Conservation (phyloP, 1,140 invertebrate species). For the Glossosoma conforme region DNA sequence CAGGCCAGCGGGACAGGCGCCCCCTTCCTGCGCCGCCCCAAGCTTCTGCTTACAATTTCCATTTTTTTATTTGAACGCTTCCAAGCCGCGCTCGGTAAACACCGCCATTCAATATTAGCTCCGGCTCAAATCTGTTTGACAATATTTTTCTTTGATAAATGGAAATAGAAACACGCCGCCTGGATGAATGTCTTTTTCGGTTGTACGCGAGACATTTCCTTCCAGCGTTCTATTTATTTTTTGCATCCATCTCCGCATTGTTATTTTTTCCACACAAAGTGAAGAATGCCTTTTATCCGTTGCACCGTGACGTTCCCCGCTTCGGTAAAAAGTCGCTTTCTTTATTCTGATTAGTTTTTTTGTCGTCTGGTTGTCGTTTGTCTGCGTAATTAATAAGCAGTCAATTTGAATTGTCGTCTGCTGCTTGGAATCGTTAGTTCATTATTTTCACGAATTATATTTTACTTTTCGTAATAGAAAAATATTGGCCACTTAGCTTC, state of each 20-base stretch:
- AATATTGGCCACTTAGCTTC: too few relatives aligned
- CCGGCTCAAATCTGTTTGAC: constrained; percentile 27
- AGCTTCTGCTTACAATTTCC: constrained; percentile 11
- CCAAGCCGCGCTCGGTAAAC: constrained; percentile 23
- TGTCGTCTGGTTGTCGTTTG: constrained; percentile 27
- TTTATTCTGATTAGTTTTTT: constrained; percentile 22
- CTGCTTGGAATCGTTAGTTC: constrained; percentile 16
- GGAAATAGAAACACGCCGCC: constrained; percentile 27
- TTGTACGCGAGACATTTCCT: constrained; percentile 26
- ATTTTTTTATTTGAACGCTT: constrained; percentile 29
- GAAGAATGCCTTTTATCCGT: too few relatives aligned
- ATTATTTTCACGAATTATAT: too few relatives aligned
- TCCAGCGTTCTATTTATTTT: constrained; percentile 10
- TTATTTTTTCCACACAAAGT: constrained; percentile 12
- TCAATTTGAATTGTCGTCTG: constrained; percentile 17
- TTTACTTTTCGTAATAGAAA: too few relatives aligned
- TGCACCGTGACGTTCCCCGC: too few relatives aligned
- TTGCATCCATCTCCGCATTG: constrained; percentile 11
- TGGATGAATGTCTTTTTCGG: constrained; percentile 30
- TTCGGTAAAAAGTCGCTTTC: constrained; percentile 12
- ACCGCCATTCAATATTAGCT: constrained; percentile 29
- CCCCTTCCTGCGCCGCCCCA: too few relatives aligned
- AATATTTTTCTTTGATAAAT: constrained; percentile 32
- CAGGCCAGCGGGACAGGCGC: too few relatives aligned
- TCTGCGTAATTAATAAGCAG: constrained; percentile 31